Percentiles rank a stretch among this genome's conserved stretches.
These are phyloP conservation scores for Pecten maximus DNA, from an alignment of 2,888 invertebrate genomes.

Conservation along the genomic window DNA sequence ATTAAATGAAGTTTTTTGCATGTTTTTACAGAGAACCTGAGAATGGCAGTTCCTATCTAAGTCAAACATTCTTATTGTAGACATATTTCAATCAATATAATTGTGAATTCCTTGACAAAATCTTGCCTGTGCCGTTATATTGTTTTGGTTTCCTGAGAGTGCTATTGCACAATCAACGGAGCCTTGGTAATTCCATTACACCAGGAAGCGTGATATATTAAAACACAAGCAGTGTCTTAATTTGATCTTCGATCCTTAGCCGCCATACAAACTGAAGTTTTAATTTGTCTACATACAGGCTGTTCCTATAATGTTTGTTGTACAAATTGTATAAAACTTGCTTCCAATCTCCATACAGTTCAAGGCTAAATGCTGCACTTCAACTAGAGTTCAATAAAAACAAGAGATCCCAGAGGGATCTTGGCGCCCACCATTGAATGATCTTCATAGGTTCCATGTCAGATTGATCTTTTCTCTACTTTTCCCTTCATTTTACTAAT, in stretches of 20 bases:
- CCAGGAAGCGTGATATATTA: background rate
- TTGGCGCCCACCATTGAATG: no score
- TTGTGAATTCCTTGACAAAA: background rate
- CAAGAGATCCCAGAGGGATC: no score
- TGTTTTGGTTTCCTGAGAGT: background rate
- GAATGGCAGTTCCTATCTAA: background rate
- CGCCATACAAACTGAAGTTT: background rate
- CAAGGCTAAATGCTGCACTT: background rate
- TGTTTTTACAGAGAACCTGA: background rate
- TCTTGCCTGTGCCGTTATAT: background rate
- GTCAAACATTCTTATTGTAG: background rate
- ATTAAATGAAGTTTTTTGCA: no score
- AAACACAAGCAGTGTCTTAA: background rate
- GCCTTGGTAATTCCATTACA: background rate
- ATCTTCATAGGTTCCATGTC: no score
- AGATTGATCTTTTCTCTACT: no score
- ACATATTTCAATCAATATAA: background rate
- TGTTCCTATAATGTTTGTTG: background rate
- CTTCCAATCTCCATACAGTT: background rate
- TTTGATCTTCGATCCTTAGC: background rate
- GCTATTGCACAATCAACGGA: slow-evolving; percentile 11
- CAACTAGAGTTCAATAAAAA: background rate
- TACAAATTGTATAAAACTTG: background rate
- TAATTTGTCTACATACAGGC: background rate
- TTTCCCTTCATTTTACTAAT: no score